Evolutionary conservation across 2,888 invertebrate genomes (phyloP).

Genomic region (Mermis nigrescens): DNA sequence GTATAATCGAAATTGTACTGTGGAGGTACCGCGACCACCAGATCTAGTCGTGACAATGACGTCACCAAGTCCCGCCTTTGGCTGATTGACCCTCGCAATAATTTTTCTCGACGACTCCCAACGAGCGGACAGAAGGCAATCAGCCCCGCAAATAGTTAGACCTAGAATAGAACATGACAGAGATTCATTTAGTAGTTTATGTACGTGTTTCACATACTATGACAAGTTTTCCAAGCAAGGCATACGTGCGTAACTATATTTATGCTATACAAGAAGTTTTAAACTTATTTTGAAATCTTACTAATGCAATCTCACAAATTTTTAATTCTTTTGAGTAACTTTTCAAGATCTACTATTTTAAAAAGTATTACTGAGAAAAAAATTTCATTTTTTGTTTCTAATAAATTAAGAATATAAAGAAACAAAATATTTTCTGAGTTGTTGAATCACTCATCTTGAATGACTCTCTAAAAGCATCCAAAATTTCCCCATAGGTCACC

Average conservation of each 20-base stretch:
- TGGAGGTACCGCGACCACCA: conserved; percentile 69
- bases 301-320: no score
- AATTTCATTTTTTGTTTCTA: no score
- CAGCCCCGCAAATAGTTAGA: conserved; percentile 78
- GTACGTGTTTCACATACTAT: not conserved
- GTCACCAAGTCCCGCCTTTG: conserved; percentile 64
- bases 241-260: not conserved
- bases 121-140: conserved; percentile 80
- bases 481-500: no score
- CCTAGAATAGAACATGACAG: conserved; percentile 40
- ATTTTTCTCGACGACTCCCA: conserved; percentile 96
- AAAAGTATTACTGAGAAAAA: no score
- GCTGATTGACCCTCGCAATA: conserved; percentile 76
- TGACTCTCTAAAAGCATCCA: no score
- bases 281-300: no score
- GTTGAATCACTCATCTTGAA: no score
- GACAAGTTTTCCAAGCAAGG: not conserved
- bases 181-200: not conserved
- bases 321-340: no score
- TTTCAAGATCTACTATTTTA: no score
- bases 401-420: no score
- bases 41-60: conserved; percentile 66
- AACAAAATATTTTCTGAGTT: no score
- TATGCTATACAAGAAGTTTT: no score
- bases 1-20: conserved; percentile 69